Evolutionary conservation across 2,113 vertebrate genomes (phyloP), one percentile per base, ranked within the genome.

Genomic region (Sceloporus tristichus): DNA sequence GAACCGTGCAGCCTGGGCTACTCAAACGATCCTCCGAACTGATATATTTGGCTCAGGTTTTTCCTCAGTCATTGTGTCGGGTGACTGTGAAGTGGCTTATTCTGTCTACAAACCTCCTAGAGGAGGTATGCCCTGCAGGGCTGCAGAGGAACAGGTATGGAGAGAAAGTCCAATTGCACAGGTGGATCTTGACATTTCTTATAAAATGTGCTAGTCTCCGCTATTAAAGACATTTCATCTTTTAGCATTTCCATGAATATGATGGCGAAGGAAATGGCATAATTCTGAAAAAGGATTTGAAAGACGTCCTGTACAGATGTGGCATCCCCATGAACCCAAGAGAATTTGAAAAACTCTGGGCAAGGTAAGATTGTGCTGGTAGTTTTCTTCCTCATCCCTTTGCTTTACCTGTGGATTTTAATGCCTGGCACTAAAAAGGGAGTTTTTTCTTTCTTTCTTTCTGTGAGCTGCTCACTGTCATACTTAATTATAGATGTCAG

Each of bases 281-380:
- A 62, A 87, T 97, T 27, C 92, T 96, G n/a, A 96, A 95, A 19
- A 93, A 92, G 75, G 96, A 96, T 59, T 27, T 97, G 53, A 96
- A 94, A 92, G 94, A 94, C 1, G 88, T 95, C 1, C 94, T 97
- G 3, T 97, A 95, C 0, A 93, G 95, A 4, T 97, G 96, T 62
- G 91, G 91, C 71, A 95, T 98, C 79, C 97, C 96, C 4, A 79
- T 98, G 83, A 97, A 93, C 1, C 89, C 91, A 0, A 90, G 93
- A n/a, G 96, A 97, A 83, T 96, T 97, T 75, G 96, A 98, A 85
- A 95, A 96, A 91, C 95, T 98, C 56, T 98, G 97, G 96, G 80
- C 87, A 68, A 96, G 95, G 97, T 97, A 88, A 92, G 95, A 48
- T 56, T 90, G 13, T 9, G 40, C 79, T 74, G 75, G 0, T 9